Base-by-base conservation (phyloP, 2,113 vertebrate genomes). In the Nerophis ophidion region DNA sequence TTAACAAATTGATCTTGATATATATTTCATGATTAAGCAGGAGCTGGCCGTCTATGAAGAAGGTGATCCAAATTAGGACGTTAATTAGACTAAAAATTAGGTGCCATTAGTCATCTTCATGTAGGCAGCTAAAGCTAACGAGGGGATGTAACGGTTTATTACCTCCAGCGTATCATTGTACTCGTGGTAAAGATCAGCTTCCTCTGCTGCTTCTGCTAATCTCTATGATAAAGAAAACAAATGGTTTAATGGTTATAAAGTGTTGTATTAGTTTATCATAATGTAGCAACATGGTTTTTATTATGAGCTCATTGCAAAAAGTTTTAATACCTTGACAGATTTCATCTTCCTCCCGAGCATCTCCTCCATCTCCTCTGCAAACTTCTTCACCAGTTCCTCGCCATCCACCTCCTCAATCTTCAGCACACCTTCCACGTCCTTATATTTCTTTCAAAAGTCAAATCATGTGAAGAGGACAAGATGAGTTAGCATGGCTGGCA, bases 271-370 rank as follows among this genome's bases (percentile, higher is more conserved):
- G 3, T 34, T 52, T 6, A 52, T 14, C 7, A 48, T 16, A 15
- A 8, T 19, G 48, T 8, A 16, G 38, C 3, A 40, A 36, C 2
- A 26, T 13, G 1, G 6, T n/a, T 48, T 3, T 17, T 16, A 8
- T 8, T 2, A 16, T 16, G 15, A n/a, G 5, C 6, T n/a, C 5
- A 12, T 50, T 16, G 2, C 17, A 15, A 8, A 7, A 42, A 1
- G 5, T 7, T 6, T 44, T 6, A 19, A 55, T 75, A 98, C 95
- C 93, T 98, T 89, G 3, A 97, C 92, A 0, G 95, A 95, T 78
- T 95, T 93, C 10, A 95, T 94, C 76, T 98, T 98, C 74, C 95
- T 92, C 61, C 88, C 90, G 5, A 98, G 91, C 95, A 97, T 98
- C 70, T 81, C 90, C 81, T 97, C 93, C 96, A 98, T 98, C 82